Evolutionary conservation across 2,113 vertebrate genomes (phyloP), one percentile per base, ranked within the genome.

Genomic region (Clarias batrachus): DNA sequence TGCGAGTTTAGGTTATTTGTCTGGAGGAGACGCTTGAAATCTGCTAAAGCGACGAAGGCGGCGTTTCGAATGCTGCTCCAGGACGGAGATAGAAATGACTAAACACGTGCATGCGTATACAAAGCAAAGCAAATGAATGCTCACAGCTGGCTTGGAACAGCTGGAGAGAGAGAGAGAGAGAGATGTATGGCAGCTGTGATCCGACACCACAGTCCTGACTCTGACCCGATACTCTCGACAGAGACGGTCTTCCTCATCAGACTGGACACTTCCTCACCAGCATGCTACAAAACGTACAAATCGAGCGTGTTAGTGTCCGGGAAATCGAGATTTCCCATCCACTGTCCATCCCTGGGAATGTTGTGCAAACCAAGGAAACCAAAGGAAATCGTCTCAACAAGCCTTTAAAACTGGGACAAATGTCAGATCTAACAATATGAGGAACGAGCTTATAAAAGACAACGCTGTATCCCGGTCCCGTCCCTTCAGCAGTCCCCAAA

Each of bases 71-170:
- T 48, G 21, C 56, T 11, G 23, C 23, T 54, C n/a, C 82, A 41
- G 70, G 14, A 41, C 54, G 71, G 37, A 19, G 65, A 66, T 86
- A 41, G 33, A 25, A 70, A 82, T 87, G 73, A 65, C 68, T 86
- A 82, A 84, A 70, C 27, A 76, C 71, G 48, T 60, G 14, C 52
- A 17, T 19, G 56, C 25, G 37, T 70, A 83, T 60, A 84, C 25
- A 89, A 30, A 62, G 74, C 81, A 78, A 57, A 81, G 80, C 6
- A 59, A 82, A 65, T 30, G 80, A 65, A 88, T 27, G 83, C 21
- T 74, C 74, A 83, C 85, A 86, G 88, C 85, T 81, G 71, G 88
- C 56, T 37, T 77, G 56, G 23, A 66, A 81, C 81, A 89, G 82
- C 77, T 37, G 82, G 60, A 84, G 68, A 87, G 70, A 33, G 37